These are phyloP conservation scores for Hypselothyrea guttata DNA, from an alignment of 2,888 invertebrate species.

Conservation along the genomic window DNA sequence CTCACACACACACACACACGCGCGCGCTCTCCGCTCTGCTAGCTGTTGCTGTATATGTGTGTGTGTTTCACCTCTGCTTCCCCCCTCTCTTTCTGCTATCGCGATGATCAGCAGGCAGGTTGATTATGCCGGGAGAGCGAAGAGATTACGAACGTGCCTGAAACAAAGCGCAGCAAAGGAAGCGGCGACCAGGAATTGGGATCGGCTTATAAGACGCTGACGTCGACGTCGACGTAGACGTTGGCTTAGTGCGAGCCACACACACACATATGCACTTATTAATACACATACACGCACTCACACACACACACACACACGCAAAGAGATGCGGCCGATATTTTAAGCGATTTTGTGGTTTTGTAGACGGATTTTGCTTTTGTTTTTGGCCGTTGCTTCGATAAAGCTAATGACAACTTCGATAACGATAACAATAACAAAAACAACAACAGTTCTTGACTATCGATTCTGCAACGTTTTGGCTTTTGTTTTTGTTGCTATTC, in stretches of 20 bases:
- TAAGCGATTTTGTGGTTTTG: slow-evolving; percentile 71
- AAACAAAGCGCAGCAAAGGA: slow-evolving; percentile 70
- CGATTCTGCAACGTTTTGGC: slow-evolving; percentile 31
- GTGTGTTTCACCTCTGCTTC: slow-evolving; percentile 53
- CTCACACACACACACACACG: slow-evolving; percentile 27
- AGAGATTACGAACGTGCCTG: slow-evolving; percentile 73
- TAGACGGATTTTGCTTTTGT: slow-evolving; percentile 49
- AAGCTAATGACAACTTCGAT: no score
- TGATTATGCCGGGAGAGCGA: slow-evolving; percentile 62
- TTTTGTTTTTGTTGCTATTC: slow-evolving; percentile 18
- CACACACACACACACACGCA: slow-evolving; percentile 31
- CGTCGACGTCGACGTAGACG: slow-evolving; percentile 28
- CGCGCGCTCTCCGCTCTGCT: not conserved
- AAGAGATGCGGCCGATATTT: slow-evolving; percentile 51
- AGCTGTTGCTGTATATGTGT: slow-evolving; percentile 34
- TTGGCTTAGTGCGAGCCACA: slow-evolving; percentile 36
- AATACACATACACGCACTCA: slow-evolving; percentile 21
- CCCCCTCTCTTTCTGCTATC: no score
- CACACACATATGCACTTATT: slow-evolving; percentile 38
- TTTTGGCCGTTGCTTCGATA: no score
- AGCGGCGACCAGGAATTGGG: slow-evolving; percentile 52
- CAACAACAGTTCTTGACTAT: slow-evolving; percentile 26
- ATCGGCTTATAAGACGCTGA: slow-evolving; percentile 70
- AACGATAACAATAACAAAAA: slow-evolving; percentile 24
- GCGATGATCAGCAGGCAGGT: slow-evolving; percentile 71